phyloP scores from a whole-genome alignment of 30 jellyfish, hydroid and myxozoan genomes.

The Catostylus mosaicus region DNA sequence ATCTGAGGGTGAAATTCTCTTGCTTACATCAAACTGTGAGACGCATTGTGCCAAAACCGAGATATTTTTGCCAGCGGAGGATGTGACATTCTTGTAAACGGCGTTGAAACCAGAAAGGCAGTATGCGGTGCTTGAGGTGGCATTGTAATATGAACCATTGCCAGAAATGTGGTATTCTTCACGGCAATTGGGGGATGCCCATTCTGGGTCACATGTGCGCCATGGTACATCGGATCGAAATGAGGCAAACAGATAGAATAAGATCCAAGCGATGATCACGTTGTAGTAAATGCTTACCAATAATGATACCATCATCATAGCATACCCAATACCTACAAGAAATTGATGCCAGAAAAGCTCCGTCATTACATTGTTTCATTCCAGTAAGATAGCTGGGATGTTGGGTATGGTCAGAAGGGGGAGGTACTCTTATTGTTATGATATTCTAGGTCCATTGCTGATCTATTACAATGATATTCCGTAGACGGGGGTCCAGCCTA shows the following conservation, averaged over 20 bases:
- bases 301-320: conserved; percentile 90
- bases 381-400: too few relatives aligned
- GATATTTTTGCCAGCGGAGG: conserved; percentile 28
- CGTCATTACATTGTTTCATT: too few relatives aligned
- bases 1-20: conserved; percentile 73
- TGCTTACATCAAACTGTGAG: conserved; percentile 16
- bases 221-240: conserved; percentile 85
- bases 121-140: conserved; percentile 42
- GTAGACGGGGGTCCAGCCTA: too few relatives aligned
- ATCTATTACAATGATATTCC: too few relatives aligned
- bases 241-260: conserved; percentile 83
- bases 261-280: conserved; percentile 91
- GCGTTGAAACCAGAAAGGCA: conserved; percentile 65
- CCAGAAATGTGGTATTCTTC: conserved; percentile 63
- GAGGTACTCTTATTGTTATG: too few relatives aligned
- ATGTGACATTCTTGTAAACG: conserved; percentile 52
- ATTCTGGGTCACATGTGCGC: conserved; percentile 83
- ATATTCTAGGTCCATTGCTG: too few relatives aligned
- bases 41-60: conserved; percentile 55
- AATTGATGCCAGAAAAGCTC: too few relatives aligned
- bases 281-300: conserved; percentile 87
- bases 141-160: conserved; percentile 75
- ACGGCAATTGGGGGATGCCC: conserved; percentile 82
- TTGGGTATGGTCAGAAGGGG: too few relatives aligned
- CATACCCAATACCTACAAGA: conserved; percentile 73